These are phyloP conservation scores for Phengaris arion DNA, from an alignment of 2,888 invertebrate genomes.

Conservation along the genomic window DNA sequence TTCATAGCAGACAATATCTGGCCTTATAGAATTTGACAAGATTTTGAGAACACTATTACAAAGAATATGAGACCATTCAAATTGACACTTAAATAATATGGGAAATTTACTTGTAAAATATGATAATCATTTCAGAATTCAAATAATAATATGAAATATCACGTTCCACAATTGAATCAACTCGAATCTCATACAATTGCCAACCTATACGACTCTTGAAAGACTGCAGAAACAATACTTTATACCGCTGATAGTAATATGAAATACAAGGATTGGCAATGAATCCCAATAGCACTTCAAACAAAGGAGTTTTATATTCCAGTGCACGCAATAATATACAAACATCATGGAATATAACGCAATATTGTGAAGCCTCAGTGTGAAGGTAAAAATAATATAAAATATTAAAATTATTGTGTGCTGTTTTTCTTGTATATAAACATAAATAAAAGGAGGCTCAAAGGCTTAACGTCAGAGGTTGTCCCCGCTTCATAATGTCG, in stretches of 20 bases:
- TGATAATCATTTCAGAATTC: background rate
- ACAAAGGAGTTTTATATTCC: constrained; percentile 21
- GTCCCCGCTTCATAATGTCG: constrained; percentile 67
- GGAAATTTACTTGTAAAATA: background rate
- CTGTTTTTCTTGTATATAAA: constrained; percentile 57
- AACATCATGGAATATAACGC: constrained; percentile 5
- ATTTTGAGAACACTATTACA: background rate
- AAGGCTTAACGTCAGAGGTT: constrained; percentile 67
- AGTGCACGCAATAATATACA: constrained; percentile 15
- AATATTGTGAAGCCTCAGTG: constrained; percentile 14
- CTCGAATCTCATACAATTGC: background rate
- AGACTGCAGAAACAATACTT: constrained; percentile 10
- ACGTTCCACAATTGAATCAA: background rate
- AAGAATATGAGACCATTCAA: background rate
- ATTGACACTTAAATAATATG: background rate
- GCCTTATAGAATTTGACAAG: background rate
- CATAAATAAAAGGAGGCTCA: constrained; percentile 54
- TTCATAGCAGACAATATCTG: background rate
- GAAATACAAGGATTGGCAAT: constrained; percentile 6
- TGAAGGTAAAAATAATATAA: constrained; percentile 21
- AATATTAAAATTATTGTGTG: constrained; percentile 49
- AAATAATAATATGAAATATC: background rate
- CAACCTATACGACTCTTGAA: background rate
- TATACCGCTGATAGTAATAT: constrained; percentile 5
- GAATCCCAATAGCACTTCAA: constrained; percentile 19